Base-by-base conservation (phyloP, 2,888 invertebrate genomes). In the Agriotes lineatus region DNA sequence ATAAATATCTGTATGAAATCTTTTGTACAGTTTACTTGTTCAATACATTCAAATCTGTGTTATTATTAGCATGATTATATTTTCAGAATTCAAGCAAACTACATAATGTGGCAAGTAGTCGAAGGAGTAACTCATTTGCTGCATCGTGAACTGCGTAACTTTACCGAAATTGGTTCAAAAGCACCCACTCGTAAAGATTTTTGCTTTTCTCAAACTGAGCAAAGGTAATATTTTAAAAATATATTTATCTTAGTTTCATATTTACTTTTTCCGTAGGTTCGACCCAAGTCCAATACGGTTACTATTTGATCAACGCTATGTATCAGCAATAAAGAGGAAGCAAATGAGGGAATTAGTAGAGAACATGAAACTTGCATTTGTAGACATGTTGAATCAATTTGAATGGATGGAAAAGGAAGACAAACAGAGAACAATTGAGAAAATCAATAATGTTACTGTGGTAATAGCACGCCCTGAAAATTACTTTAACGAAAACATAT, bases 1-100 rank as follows among this genome's bases (percentile, higher is more conserved):
- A n/a, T n/a, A n/a, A n/a, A n/a, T n/a, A n/a, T n/a, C n/a, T n/a
- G n/a, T n/a, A n/a, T n/a, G n/a, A n/a, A n/a, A n/a, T n/a, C n/a
- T n/a, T n/a, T n/a, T n/a, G n/a, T n/a, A n/a, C n/a, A n/a, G n/a
- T n/a, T n/a, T n/a, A n/a, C n/a, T n/a, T n/a, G n/a, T n/a, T n/a
- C n/a, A n/a, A n/a, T n/a, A n/a, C n/a, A n/a, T n/a, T n/a, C n/a
- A n/a, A n/a, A n/a, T n/a, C n/a, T n/a, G n/a, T n/a, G n/a, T n/a
- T n/a, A n/a, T n/a, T n/a, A n/a, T n/a, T n/a, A n/a, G n/a, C n/a
- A n/a, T n/a, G n/a, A n/a, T n/a, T n/a, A 9, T 18, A 19, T 37
- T 25, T 72, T 72, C 48, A 81, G 81, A 57, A 71, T 72, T 42
- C 75, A 75, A 71, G 77, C 76, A 9, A 81, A 80, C 67, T 81